A percentile compares a stretch with the other conserved stretches of the same genome.
phyloP scores from a whole-genome alignment of 2,113 vertebrate species.

The Gobius niger region DNA sequence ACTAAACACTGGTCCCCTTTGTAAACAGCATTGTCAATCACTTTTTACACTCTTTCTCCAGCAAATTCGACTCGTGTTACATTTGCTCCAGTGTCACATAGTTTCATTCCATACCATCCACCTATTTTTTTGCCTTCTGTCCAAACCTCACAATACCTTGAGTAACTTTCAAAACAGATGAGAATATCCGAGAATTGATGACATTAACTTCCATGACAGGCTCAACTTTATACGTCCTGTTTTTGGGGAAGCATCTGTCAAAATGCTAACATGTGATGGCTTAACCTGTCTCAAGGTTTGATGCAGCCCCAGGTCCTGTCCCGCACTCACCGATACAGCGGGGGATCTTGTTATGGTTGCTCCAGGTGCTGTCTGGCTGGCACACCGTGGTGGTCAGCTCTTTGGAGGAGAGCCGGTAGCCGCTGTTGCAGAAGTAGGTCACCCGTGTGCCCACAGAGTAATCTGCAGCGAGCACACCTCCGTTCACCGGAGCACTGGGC shows the following conservation, averaged over 20 bases:
- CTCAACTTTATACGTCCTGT: slow-evolving; percentile 4
- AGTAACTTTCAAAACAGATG: slow-evolving; percentile 4
- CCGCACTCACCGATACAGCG: slow-evolving; percentile 88
- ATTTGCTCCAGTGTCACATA: slow-evolving; percentile 7
- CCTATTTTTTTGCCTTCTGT: slow-evolving; percentile 15
- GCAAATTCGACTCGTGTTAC: slow-evolving; percentile 28
- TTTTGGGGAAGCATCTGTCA: slow-evolving; percentile 6
- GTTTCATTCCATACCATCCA: slow-evolving; percentile 8
- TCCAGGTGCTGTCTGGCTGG: slow-evolving; percentile 94
- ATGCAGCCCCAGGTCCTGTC: slow-evolving; percentile 6
- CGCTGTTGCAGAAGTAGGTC: slow-evolving; percentile 94
- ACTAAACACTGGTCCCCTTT: slow-evolving; percentile 37
- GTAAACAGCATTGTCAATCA: slow-evolving; percentile 59
- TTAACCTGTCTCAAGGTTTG: not conserved
- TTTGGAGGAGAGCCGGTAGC: slow-evolving; percentile 91
- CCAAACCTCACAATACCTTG: not conserved
- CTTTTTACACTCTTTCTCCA: slow-evolving; percentile 21
- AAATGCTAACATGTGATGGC: not conserved
- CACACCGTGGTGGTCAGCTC: slow-evolving; percentile 91
- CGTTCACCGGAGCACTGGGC: slow-evolving; percentile 87
- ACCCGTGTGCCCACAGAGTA: slow-evolving; percentile 91
- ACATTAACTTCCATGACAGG: not conserved
- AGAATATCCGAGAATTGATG: slow-evolving; percentile 16
- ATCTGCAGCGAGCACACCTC: slow-evolving; percentile 92
- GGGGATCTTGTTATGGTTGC: slow-evolving; percentile 95